Conservation (phyloP, 92 coral and sea anemone genomes). For the Pocillopora meandrina region DNA sequence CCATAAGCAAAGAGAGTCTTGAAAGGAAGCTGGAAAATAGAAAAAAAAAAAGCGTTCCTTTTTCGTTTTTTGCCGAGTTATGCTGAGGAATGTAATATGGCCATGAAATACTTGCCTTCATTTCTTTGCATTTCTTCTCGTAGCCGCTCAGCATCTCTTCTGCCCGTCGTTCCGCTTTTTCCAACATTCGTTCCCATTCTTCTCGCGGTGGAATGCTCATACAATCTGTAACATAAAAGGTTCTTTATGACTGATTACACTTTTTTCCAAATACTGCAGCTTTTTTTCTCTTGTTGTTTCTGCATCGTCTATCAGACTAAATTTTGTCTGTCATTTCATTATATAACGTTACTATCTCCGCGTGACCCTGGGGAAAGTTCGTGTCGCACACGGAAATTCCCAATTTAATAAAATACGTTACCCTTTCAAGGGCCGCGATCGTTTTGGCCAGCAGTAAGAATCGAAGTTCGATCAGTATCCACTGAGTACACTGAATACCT, state of each 20-base stretch:
- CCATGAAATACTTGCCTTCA: not conserved
- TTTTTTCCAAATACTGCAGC: not conserved
- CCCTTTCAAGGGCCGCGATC: too few species aligned
- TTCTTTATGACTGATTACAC: not conserved
- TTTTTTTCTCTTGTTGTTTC: too few species aligned
- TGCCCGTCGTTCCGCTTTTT: conserved; percentile 58
- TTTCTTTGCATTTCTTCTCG: conserved; percentile 36
- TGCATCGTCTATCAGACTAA: too few species aligned
- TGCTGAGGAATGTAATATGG: not conserved
- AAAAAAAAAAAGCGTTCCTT: not conserved
- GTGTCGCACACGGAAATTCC: too few species aligned
- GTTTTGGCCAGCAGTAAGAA: too few species aligned
- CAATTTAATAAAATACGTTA: too few species aligned
- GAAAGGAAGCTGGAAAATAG: conserved; percentile 42
- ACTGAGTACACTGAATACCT: too few species aligned
- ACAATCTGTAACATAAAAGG: conserved; percentile 50
- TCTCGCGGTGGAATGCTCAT: conserved; percentile 56
- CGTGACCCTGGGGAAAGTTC: too few species aligned
- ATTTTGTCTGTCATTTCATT: too few species aligned
- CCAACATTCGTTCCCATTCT: conserved; percentile 75
- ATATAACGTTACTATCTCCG: too few species aligned
- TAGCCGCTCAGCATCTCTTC: conserved; percentile 32
- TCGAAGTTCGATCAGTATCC: too few species aligned
- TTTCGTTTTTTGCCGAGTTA: not conserved
- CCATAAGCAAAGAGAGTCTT: conserved; percentile 76